Evolutionary conservation across 2,113 vertebrate genomes (phyloP), one percentile per base, ranked within the genome.

Genomic region (Centropus bengalensis): DNA sequence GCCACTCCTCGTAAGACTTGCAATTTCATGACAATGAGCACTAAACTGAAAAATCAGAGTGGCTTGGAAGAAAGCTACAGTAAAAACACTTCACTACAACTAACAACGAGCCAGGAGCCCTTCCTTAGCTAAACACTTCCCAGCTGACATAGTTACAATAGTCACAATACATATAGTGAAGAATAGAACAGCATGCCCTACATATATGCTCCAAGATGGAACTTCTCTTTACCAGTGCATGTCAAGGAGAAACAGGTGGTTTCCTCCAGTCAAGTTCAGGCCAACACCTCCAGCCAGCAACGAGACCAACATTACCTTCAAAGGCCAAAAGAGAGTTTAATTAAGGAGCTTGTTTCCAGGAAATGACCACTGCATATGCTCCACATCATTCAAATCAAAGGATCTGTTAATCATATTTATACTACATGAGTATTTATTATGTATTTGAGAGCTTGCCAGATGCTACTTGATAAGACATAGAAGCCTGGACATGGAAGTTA

Each of bases 241-340:
- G 96, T 99, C 99, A 58, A 99, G 98, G 49, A 99, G 98, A 94
- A 99, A 99, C 52, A 99, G 99, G 86, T 99, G 99, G 95, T 99
- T 99, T 71, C 99, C 99, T 88, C 99, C 99, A 42, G 97, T 98
- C 62, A 99, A 97, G 94, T 99, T 99, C 73, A 99, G 97, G 23
- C 99, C 99, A 36, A 99, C 96, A 0, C 99, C 99, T 95, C 99
- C 99, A 91, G 99, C 99, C 96, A 99, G 98, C 40, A 99, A 97
- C 0, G 99, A 99, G 79, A 99, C 97, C 64, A 99, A 97, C 97
- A 99, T 99, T n/a, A 99, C 98, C 99, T 99, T 93, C 66, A 77
- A 93, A 87, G 62, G 81, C 17, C 59, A 86, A 95, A 89, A 89
- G 15, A 90, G 4, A 77, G 36, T 80, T 30, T 18, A 38, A 9